Evolutionary conservation across 2,113 vertebrate species (phyloP).

Genomic region (Pygoscelis antarcticus): DNA sequence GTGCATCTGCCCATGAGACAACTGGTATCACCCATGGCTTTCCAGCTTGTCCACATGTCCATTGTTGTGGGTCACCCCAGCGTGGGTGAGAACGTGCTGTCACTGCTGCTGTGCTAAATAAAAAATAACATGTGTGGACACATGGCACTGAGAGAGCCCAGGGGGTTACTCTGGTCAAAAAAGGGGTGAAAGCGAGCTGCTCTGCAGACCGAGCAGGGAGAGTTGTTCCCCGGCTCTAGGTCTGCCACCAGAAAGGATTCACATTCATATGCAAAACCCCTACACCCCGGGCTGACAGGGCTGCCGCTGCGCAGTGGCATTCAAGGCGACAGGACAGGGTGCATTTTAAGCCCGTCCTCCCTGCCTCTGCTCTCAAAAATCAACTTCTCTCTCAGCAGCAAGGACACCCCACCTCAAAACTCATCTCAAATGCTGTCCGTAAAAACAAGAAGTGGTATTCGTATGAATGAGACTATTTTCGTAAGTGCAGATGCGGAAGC

Average conservation of each 20-base stretch:
- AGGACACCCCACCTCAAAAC: conserved; percentile 10
- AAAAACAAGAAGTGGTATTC: background rate
- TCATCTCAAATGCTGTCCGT: background rate
- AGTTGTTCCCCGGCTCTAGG: background rate
- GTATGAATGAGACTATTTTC: conserved; percentile 58
- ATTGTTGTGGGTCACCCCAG: background rate
- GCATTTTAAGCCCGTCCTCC: background rate
- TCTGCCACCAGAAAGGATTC: background rate
- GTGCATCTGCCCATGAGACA: background rate
- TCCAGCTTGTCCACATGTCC: background rate
- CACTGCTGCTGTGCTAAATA: background rate
- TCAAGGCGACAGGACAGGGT: background rate
- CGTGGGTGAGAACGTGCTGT: background rate
- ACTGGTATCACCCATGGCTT: background rate
- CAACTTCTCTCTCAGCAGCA: background rate
- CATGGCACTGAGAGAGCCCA: background rate
- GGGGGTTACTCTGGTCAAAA: background rate
- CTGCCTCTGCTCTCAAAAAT: background rate
- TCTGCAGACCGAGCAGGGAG: background rate
- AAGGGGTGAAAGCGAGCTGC: background rate
- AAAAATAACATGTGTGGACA: background rate
- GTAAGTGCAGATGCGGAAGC: conserved; percentile 63
- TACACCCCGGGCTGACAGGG: background rate
- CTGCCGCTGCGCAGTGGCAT: background rate
- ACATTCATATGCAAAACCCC: conserved; percentile 43